These are phyloP conservation scores for Ursus arctos DNA, from an alignment of 2,113 vertebrate genomes.

Conservation along the genomic window DNA sequence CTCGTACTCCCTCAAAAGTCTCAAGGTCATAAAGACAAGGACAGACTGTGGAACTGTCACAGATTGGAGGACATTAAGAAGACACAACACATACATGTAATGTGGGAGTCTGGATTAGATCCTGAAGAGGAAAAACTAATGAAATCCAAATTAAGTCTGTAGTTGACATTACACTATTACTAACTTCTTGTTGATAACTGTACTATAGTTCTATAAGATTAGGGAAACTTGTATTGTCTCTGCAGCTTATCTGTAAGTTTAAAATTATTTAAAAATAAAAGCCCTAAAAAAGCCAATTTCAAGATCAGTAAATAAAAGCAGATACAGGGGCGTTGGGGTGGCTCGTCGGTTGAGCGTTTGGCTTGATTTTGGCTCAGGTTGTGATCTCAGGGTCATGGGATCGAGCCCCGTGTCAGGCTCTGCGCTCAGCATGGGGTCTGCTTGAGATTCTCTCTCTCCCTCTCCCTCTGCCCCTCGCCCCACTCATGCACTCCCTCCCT, in stretches of 20 bases:
- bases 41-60: not conserved
- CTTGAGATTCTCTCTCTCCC: not conserved
- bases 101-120: not conserved
- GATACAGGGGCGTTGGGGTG: not conserved
- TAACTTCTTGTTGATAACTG: not conserved
- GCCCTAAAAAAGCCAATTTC: not conserved
- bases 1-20: not conserved
- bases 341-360: not conserved
- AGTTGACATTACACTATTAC: not conserved
- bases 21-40: not conserved
- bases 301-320: not conserved
- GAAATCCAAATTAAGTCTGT: not conserved
- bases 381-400: not conserved
- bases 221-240: not conserved
- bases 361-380: not conserved
- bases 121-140: not conserved
- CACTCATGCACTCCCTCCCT: not conserved
- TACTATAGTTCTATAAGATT: not conserved
- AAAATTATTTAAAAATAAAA: constrained; percentile 31
- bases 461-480: not conserved
- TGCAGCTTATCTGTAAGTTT: not conserved
- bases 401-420: not conserved
- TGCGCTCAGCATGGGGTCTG: not conserved
- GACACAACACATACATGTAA: not conserved
- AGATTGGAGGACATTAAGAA: not conserved